phyloP scores from a whole-genome alignment of 1,140 invertebrate species.

The Harpegnathos saltator region DNA sequence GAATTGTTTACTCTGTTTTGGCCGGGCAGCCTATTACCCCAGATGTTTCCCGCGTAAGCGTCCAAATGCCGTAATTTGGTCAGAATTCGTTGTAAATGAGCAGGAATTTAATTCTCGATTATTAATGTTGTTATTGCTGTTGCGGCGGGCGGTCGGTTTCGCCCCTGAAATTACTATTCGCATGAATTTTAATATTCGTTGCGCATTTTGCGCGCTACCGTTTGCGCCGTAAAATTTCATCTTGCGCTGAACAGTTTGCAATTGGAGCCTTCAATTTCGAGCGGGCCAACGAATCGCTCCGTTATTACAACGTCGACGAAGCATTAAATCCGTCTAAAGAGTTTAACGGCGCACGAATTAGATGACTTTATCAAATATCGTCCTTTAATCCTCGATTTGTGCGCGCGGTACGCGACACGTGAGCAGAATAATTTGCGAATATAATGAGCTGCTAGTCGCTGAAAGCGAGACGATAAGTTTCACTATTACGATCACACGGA shows the following conservation, averaged over 20 bases:
- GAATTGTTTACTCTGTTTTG: conserved; percentile 2
- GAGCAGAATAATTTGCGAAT: not conserved
- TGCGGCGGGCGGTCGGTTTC: not conserved
- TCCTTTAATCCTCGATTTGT: conserved; percentile 9
- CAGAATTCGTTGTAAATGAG: conserved; percentile 3
- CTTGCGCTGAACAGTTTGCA: not conserved
- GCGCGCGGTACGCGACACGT: not conserved
- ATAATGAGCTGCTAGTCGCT: not conserved
- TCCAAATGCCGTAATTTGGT: not conserved
- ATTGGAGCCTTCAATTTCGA: conserved; percentile 2
- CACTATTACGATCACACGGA: conserved; percentile 36
- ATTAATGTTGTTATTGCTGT: conserved; percentile 16
- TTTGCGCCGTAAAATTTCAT: conserved; percentile 5
- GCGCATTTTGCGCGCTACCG: not conserved
- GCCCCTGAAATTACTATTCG: not conserved
- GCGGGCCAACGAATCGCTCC: not conserved
- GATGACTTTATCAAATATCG: not conserved
- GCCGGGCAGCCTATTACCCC: not conserved
- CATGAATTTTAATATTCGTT: conserved; percentile 24
- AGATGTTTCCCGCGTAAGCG: conserved; percentile 1
- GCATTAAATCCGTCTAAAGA: conserved; percentile 4
- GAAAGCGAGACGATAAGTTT: not conserved
- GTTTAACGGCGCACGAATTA: conserved; percentile 18
- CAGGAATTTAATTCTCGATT: conserved; percentile 31
- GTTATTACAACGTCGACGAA: not conserved